Evolutionary conservation across 2,888 invertebrate species (phyloP).

Genomic region (Torymus auratus): DNA sequence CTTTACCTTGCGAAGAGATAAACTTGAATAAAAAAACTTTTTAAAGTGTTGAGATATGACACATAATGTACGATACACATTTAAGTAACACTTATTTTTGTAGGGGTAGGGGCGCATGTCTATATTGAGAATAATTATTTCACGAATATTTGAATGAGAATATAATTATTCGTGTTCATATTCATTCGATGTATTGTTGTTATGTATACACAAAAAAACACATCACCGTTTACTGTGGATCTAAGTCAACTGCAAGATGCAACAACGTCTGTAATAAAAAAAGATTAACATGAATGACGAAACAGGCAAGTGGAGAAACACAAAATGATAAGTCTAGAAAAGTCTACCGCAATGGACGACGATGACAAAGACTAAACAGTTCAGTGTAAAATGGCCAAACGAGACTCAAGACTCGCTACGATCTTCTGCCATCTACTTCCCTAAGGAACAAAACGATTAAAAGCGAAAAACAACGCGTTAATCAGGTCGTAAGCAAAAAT

Average conservation of each 20-base stretch:
- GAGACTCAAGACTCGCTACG: constrained; percentile 60
- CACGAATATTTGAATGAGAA: too few species aligned
- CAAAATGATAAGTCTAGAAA: constrained; percentile 58
- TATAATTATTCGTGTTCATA: not conserved
- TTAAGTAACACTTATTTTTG: not conserved
- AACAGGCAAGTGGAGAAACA: constrained; percentile 66
- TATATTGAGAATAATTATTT: too few species aligned
- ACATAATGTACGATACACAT: not conserved
- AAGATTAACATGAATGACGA: constrained; percentile 18
- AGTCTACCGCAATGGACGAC: constrained; percentile 70
- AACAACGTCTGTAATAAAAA: constrained; percentile 17
- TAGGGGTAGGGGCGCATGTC: too few species aligned
- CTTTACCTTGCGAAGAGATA: not conserved
- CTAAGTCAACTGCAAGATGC: constrained; percentile 20
- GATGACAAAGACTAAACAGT: constrained; percentile 65
- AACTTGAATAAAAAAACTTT: constrained; percentile 12
- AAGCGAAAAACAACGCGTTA: constrained; percentile 44
- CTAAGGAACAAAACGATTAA: constrained; percentile 47
- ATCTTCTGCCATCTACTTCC: constrained; percentile 52
- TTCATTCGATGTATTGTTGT: constrained; percentile 1
- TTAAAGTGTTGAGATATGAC: not conserved
- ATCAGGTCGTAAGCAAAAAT: constrained; percentile 43
- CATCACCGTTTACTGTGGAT: not conserved
- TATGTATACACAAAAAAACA: constrained; percentile 8
- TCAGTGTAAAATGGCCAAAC: constrained; percentile 61